phyloP scores from a whole-genome alignment of 2,888 invertebrate genomes.

The Melinopterus prodromus region DNA sequence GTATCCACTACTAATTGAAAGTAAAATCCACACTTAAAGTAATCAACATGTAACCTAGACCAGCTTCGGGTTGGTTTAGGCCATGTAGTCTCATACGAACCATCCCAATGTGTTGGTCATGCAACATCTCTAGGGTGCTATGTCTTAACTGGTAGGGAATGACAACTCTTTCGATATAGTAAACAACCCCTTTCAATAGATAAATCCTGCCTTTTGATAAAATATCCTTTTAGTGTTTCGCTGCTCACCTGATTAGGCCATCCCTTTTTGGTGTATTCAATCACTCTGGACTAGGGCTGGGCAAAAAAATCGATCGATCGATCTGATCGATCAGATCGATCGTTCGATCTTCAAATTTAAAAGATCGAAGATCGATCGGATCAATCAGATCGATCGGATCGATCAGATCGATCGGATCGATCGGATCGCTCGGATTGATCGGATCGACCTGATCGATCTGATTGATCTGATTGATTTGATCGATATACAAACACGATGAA shows the following conservation, averaged over 20 bases:
- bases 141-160: conserved; percentile 26
- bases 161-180: conserved; percentile 29
- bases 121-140: background rate
- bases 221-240: conserved; percentile 19
- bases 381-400: no score
- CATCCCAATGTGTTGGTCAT: conserved; percentile 21
- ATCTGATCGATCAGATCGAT: no score
- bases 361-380: no score
- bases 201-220: conserved; percentile 15
- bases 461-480: no score
- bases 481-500: no score
- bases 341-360: no score
- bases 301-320: no score
- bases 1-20: background rate
- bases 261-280: conserved; percentile 29
- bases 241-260: conserved; percentile 26
- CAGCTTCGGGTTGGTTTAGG: background rate
- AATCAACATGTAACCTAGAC: conserved; percentile 10
- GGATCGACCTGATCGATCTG: no score
- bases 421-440: no score
- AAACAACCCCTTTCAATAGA: conserved; percentile 27
- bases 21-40: conserved; percentile 11
- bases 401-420: no score
- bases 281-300: conserved; percentile 7
- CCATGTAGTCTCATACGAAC: no score